Base-by-base conservation (phyloP, 35 echinoderm and acorn worm species). In the Apostichopus japonicus region DNA sequence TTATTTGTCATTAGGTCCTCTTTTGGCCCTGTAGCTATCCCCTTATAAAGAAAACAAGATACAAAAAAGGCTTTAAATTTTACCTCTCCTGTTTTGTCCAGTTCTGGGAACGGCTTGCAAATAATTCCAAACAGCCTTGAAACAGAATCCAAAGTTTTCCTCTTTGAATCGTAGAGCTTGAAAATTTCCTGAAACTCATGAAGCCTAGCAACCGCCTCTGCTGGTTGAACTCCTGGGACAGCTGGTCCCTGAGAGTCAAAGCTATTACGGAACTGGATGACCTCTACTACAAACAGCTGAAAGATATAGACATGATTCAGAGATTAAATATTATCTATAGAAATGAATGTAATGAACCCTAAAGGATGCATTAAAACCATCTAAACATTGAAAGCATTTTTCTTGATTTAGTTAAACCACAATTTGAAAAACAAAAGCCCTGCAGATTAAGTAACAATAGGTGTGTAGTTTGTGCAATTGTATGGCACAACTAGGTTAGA, bases 161-260 rank as follows among this genome's bases (percentile, higher is more conserved):
- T 92, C 93, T 98, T 98, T 33, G 95, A 94, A 90, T 96, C 95
- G 54, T 98, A 98, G 16, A 96, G 93, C 91, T 98, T 98, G 80
- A 94, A 98, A 27, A 98, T 96, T 79, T 98, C 95, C 88, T 96
- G 93, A 92, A 98, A 98, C 72, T 98, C 93, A 88, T 98, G 95
- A 15, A 98, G 93, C 63, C 97, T 93, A 14, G 97, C 75, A 0
- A 98, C 97, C 7, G 97, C 97, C 65, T 98, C 97, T 22, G 97
- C 93, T 87, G 97, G 97, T 22, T 96, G 97, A 33, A 98, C 97
- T 8, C 97, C 97, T 10, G 97, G 97, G 4, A 98, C 95, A 4
- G 97, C 97, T 55, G 97, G 97, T 10, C 97, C 97, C 53, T 98
- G 97, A 54, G 97, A 96, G 84, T 98, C 97, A 96, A 98, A 98